Base-by-base conservation (phyloP, 2,888 invertebrate genomes). In the Corbicula japonica region DNA sequence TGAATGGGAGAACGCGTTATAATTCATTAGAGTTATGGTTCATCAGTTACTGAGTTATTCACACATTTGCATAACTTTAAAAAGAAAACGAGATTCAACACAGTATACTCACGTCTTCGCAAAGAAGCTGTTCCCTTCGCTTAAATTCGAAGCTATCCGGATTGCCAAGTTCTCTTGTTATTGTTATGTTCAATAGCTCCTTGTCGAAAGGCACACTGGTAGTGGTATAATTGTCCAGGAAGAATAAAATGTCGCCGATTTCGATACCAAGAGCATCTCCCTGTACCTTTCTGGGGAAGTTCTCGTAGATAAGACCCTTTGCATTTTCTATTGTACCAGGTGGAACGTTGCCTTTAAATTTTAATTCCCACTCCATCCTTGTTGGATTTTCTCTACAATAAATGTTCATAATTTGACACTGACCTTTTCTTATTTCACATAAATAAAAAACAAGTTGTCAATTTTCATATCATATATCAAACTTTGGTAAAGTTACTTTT, bases 201-300 rank as follows among this genome's bases (percentile, higher is more conserved):
- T 83, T 76, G 61, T 74, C 84, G n/a, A 84, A 23, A 21, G 63
- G 54, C 2, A 81, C 62, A 21, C 76, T 58, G 0, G 84, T 80
- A 2, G 83, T 85, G 34, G 81, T 76, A 70, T 87, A 87, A 46
- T 87, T 79, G 52, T 80, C 80, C 32, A 84, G 70, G 80, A 82
- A 86, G 54, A 87, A 82, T 6, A 87, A 69, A 23, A 87, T 60
- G 54, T 87, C 84, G 2, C 87, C 87, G 8, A 87, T 77, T 23
- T 75, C 82, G 0, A 86, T 60, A 12, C 82, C 86, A 3, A 76
- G 61, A 8, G 84, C 66, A 30, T 86, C 68, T 8, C 79, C 83
- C 30, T 73, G 80, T 41, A 80, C 60, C 23, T 56, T 56, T 30
- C 79, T 62, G 4, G 87, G 87, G 46, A 86, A 82, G 6, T 80